phyloP scores from a whole-genome alignment of 2,888 invertebrate species.

The Pterostichus madidus region DNA sequence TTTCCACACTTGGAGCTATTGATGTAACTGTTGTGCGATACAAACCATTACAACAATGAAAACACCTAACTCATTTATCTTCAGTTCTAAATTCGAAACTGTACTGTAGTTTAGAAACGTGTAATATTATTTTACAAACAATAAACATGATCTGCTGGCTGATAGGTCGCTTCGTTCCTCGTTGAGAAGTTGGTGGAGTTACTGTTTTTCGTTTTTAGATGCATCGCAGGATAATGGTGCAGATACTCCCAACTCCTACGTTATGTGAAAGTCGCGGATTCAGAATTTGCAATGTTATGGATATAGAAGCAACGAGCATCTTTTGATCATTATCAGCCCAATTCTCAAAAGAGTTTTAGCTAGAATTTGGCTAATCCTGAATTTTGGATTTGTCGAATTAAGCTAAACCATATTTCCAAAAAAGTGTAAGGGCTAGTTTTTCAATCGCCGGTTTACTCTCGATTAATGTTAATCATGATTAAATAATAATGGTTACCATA shows the following conservation, averaged over 20 bases:
- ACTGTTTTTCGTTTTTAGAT: constrained; percentile 27
- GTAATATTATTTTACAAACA: constrained; percentile 43
- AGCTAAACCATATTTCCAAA: too few species aligned
- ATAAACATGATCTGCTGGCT: constrained; percentile 37
- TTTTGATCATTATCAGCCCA: too few species aligned
- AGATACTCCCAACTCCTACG: constrained; percentile 36
- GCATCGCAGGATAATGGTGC: constrained; percentile 10
- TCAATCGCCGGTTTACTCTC: too few species aligned
- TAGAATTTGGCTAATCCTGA: too few species aligned
- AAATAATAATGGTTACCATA: too few species aligned
- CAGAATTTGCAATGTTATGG: not conserved
- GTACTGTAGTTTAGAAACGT: constrained; percentile 13
- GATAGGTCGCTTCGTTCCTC: constrained; percentile 15
- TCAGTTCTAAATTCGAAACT: constrained; percentile 13
- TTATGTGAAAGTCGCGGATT: constrained; percentile 10
- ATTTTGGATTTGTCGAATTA: too few species aligned
- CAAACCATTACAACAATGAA: constrained; percentile 7
- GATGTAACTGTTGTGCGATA: constrained; percentile 2
- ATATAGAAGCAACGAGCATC: too few species aligned
- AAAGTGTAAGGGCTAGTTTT: too few species aligned
- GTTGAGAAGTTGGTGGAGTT: constrained; percentile 5
- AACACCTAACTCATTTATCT: constrained; percentile 45
- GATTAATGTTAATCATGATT: too few species aligned
- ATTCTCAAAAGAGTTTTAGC: too few species aligned
- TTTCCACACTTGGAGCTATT: constrained; percentile 29